Conservation (phyloP, 2,113 vertebrate species). For the Vulpes vulpes region DNA sequence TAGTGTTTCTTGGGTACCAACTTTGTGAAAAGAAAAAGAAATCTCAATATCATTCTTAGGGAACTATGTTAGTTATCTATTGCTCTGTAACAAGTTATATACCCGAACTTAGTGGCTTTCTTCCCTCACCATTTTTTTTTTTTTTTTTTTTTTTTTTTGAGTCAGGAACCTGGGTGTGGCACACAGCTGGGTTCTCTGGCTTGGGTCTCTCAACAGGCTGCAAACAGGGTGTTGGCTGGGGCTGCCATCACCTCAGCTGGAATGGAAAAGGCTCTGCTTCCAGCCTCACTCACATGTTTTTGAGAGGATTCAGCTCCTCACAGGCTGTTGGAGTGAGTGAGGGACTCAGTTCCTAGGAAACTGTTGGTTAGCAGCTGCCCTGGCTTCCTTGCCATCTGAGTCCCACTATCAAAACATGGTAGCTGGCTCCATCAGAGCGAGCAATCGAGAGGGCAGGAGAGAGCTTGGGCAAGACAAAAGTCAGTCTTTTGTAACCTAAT, state of each 20-base stretch:
- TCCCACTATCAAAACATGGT: neutral
- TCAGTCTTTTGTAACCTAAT: neutral
- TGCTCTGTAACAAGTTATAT: neutral
- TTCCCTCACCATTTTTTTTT: neutral
- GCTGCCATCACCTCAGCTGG: rapidly evolving
- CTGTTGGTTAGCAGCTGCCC: neutral
- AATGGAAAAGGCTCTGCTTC: neutral
- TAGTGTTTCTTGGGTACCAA: neutral
- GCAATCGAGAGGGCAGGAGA: neutral
- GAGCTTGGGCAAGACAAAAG: neutral
- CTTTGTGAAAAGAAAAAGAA: neutral
- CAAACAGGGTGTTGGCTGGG: no score
- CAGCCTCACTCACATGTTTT: neutral
- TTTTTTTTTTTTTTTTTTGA: conserved; percentile 6
- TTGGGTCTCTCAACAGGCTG: neutral
- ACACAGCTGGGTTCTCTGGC: neutral
- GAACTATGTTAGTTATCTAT: neutral
- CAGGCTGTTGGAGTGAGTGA: neutral
- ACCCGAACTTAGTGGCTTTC: neutral
- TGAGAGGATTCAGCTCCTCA: neutral
- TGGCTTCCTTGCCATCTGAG: neutral
- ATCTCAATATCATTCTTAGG: neutral
- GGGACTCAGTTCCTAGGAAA: neutral
- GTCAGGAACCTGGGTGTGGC: neutral
- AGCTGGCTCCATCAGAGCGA: neutral